A percentile compares a stretch with the other conserved stretches of the same genome.
phyloP scores from a whole-genome alignment of 2,888 invertebrate genomes.

The Dolichopus griseipennis region DNA sequence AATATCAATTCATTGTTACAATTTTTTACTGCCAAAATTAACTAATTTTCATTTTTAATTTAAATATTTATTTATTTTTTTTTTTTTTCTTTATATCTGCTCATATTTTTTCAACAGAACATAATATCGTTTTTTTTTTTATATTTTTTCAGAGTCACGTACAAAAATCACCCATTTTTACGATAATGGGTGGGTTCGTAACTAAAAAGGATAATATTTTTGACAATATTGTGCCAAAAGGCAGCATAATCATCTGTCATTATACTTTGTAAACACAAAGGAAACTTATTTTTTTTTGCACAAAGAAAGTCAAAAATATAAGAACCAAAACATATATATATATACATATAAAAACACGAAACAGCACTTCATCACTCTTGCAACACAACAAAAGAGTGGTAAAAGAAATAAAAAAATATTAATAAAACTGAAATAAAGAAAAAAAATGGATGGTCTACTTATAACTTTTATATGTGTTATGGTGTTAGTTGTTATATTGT shows the following conservation, averaged over 20 bases:
- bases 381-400: too few species aligned
- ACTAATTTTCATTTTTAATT: neutral
- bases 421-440: neutral
- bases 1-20: neutral
- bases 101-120: neutral
- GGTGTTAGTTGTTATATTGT: constrained; percentile 34
- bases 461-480: constrained; percentile 35
- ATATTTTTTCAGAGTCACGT: neutral
- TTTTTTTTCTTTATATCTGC: neutral
- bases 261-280: neutral
- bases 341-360: too few species aligned
- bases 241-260: neutral
- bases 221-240: neutral
- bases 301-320: neutral
- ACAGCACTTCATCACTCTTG: too few species aligned
- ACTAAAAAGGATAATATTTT: neutral
- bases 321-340: too few species aligned
- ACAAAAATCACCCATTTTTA: neutral
- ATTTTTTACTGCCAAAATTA: neutral
- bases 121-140: neutral
- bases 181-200: neutral
- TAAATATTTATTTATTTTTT: neutral
- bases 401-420: neutral
- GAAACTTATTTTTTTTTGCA: neutral
- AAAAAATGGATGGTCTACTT: constrained; percentile 33